Evolutionary conservation across 2,888 invertebrate genomes (phyloP).

Genomic region (Catonia carolina): DNA sequence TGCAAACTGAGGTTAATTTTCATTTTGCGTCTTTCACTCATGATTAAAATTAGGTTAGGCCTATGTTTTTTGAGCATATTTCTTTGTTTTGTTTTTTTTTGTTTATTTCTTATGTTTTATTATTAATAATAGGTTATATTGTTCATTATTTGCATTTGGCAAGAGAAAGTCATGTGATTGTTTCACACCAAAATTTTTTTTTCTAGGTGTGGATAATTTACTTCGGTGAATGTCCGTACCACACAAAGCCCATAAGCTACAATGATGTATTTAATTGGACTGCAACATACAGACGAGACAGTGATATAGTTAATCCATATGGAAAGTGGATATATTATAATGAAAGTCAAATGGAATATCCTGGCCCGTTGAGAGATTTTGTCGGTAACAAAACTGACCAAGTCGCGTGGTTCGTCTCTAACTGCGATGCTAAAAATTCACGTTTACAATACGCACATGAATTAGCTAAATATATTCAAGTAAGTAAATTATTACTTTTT

Average conservation of each 20-base stretch:
- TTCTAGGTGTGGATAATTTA: constrained; percentile 82
- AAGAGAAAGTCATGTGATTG: too few relatives aligned
- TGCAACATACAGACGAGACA: constrained; percentile 89
- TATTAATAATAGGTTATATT: too few relatives aligned
- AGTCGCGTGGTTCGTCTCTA: constrained; percentile 98
- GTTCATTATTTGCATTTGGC: too few relatives aligned
- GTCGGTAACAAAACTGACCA: constrained; percentile 85
- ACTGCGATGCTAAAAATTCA: constrained; percentile 88
- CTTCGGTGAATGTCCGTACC: constrained; percentile 91
- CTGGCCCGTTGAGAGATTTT: constrained; percentile 59
- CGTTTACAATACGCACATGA: constrained; percentile 81
- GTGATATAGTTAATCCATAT: constrained; percentile 93
- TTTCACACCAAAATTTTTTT: neutral
- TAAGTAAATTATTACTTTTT: neutral
- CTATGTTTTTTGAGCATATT: too few relatives aligned
- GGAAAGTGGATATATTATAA: too few relatives aligned
- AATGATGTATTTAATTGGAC: constrained; percentile 91
- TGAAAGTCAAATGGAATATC: constrained; percentile 69
- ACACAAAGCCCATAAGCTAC: constrained; percentile 76
- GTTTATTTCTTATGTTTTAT: too few relatives aligned
- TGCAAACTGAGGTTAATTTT: too few relatives aligned
- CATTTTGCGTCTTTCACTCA: too few relatives aligned
- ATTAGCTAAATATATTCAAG: constrained; percentile 72
- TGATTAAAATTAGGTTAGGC: too few relatives aligned
- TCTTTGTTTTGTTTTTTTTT: too few relatives aligned